Evolutionary conservation across 2,113 vertebrate genomes (phyloP).

Genomic region (Pampusana beccarii): DNA sequence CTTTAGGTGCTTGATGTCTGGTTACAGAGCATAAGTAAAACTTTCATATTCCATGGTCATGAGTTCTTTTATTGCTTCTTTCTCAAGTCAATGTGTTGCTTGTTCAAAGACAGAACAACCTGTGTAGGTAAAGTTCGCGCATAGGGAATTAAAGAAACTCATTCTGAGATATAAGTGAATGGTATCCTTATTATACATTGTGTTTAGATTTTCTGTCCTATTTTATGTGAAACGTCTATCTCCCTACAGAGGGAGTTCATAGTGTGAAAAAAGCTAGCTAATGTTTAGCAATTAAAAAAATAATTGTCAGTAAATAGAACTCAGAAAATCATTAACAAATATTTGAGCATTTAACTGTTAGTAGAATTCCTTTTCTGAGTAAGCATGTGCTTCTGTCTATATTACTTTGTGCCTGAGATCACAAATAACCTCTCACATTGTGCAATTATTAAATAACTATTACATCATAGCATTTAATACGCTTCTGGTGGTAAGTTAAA

Average conservation of each 20-base stretch:
- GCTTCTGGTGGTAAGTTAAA: background rate
- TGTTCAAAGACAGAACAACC: background rate
- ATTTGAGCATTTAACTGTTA: background rate
- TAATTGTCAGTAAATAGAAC: background rate
- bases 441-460: background rate
- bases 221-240: background rate
- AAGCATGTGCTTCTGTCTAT: background rate
- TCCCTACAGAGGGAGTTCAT: background rate
- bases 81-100: background rate
- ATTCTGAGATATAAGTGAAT: background rate
- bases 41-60: background rate
- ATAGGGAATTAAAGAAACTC: background rate
- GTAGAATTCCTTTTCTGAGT: background rate
- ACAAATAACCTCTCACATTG: background rate
- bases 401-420: background rate
- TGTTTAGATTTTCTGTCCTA: background rate
- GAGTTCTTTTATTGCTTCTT: background rate
- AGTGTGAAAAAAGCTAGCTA: background rate
- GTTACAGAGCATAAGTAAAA: background rate
- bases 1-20: background rate
- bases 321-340: background rate
- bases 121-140: background rate
- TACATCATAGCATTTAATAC: background rate
- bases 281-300: background rate
- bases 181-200: background rate